These are phyloP conservation scores for Tinamus guttatus DNA, from an alignment of 2,113 vertebrate genomes.

Conservation along the genomic window DNA sequence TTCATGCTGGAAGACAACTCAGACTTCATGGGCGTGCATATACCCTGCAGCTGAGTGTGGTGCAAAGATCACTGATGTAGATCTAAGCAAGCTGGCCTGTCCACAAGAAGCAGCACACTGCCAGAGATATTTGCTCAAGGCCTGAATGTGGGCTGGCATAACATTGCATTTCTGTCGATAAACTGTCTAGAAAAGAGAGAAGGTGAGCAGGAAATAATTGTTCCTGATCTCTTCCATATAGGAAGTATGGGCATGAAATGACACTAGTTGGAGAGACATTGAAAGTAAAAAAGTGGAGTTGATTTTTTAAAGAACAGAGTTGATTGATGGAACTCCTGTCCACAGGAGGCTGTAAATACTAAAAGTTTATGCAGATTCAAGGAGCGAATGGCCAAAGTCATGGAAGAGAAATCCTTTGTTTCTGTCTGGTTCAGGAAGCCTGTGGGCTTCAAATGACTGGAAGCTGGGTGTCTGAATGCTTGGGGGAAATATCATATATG, in stretches of 20 bases:
- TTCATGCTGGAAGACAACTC: not conserved
- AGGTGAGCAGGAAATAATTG: not conserved
- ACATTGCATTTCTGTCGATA: not conserved
- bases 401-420: not conserved
- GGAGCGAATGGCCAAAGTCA: not conserved
- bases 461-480: not conserved
- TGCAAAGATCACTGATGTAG: not conserved
- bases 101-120: not conserved
- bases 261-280: not conserved
- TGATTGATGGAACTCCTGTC: not conserved
- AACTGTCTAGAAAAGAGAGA: not conserved
- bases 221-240: not conserved
- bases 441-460: not conserved
- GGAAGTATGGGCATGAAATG: not conserved
- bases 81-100: slow-evolving; percentile 8
- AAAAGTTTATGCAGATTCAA: not conserved
- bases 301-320: not conserved
- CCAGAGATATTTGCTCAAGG: not conserved
- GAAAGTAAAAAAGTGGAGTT: not conserved
- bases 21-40: not conserved
- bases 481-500: not conserved
- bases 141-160: not conserved
- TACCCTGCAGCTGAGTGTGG: not conserved
- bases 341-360: not conserved
- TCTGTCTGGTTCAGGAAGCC: not conserved